A percentile compares a stretch with the other conserved stretches of the same genome.
Conservation (phyloP, 2,113 vertebrate genomes). For the Mobula hypostoma region DNA sequence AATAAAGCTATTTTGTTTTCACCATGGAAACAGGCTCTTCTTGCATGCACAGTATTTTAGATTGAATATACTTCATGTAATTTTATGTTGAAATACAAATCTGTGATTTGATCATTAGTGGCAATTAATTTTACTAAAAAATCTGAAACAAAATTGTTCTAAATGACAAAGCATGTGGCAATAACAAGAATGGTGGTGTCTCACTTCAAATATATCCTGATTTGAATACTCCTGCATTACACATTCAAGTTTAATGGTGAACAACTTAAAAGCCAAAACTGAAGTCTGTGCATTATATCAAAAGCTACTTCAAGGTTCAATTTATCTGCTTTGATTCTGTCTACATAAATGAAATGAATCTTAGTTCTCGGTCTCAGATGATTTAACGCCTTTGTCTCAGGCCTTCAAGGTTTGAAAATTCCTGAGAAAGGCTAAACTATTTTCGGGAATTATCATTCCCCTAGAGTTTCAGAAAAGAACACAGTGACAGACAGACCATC, state of each 20-base stretch:
- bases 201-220: neutral
- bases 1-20: neutral
- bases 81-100: neutral
- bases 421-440: neutral
- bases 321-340: neutral
- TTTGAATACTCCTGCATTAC: neutral
- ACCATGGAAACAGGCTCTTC: neutral
- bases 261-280: neutral
- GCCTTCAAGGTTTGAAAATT: neutral
- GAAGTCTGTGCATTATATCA: neutral
- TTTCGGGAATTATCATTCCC: neutral
- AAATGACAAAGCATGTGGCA: neutral
- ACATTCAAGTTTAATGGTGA: neutral
- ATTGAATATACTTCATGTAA: neutral
- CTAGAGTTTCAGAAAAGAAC: neutral
- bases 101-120: neutral
- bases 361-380: neutral
- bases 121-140: neutral
- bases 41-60: neutral
- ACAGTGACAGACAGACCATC: neutral
- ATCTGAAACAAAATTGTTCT: neutral
- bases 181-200: neutral
- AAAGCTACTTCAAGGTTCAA: neutral
- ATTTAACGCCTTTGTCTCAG: neutral
- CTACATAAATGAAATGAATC: neutral